phyloP scores from a whole-genome alignment of 2,113 vertebrate species.

The Tupaia chinensis region DNA sequence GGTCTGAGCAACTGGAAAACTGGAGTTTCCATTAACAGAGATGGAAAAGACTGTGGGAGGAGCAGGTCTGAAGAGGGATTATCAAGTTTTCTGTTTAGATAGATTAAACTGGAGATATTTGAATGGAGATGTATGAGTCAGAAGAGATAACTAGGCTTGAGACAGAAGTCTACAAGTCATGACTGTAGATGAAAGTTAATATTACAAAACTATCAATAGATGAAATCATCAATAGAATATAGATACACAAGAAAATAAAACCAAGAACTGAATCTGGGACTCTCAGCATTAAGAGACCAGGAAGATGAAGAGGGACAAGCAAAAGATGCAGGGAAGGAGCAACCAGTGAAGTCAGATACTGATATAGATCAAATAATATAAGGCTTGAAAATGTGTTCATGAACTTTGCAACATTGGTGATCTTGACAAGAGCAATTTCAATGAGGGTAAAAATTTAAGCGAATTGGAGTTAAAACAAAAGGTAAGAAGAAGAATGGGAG shows the following conservation, averaged over 20 bases:
- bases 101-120: slow-evolving; percentile 12
- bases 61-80: neutral
- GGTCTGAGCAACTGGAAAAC: neutral
- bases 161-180: neutral
- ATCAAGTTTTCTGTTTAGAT: neutral
- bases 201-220: neutral
- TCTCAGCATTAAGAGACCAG: neutral
- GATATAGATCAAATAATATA: neutral
- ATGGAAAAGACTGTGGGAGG: neutral
- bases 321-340: neutral
- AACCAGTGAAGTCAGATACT: neutral
- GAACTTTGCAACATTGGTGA: neutral
- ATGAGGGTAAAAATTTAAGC: neutral
- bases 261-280: neutral
- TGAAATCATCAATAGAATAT: neutral
- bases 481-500: neutral
- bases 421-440: slow-evolving; percentile 9
- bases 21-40: neutral
- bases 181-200: neutral
- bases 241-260: neutral
- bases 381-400: neutral
- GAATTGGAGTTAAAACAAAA: neutral
- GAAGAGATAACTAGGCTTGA: neutral
- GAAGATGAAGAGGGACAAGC: neutral
- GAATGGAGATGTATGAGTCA: neutral